Base-by-base conservation (phyloP, 2,888 invertebrate genomes). In the Habrosyne pyritoides region DNA sequence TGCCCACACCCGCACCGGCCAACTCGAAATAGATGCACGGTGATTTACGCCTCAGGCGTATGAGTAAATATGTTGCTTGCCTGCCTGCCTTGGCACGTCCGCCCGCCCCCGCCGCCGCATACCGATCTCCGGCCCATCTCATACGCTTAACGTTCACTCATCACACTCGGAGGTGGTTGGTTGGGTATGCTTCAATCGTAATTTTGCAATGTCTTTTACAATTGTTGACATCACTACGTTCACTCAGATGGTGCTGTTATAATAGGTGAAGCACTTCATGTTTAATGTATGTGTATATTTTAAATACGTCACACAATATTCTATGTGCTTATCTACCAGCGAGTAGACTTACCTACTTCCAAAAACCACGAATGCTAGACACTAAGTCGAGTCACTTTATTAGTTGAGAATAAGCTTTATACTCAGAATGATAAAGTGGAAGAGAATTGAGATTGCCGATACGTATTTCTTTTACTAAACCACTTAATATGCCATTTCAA, bases 11-110 rank as follows among this genome's bases (percentile, higher is more conserved):
- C 84, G 79, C 82, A 69, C 80, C 81, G 77, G 71, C 84, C 89
- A 86, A 85, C 90, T 90, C 88, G 81, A 91, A 89, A 91, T 90
- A 91, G 91, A 91, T 85, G 88, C 88, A 88, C 90, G 86, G 89
- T 90, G 91, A 91, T 91, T 91, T 91, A 91, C 91, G 91, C 91
- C 89, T 88, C 89, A 78, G 83, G 83, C 87, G 84, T 89, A 90
- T 90, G 87, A 89, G 89, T 90, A 90, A 89, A 89, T 88, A 88
- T 88, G 86, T 84, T 83, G 86, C 82, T 86, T 83, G 89, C 87
- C 78, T 84, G 91, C 89, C 88, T 88, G 87, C 89, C 88, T 88
- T 89, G 89, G 88, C 89, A 89, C 84, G 88, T 89, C 90, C 90
- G 89, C 83, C 83, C 84, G 84, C 86, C 86, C 77, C 80, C 81